A percentile compares a stretch with the other conserved stretches of the same genome.
Conservation (phyloP, 2,113 vertebrate species). For the Odocoileus hemionus region DNA sequence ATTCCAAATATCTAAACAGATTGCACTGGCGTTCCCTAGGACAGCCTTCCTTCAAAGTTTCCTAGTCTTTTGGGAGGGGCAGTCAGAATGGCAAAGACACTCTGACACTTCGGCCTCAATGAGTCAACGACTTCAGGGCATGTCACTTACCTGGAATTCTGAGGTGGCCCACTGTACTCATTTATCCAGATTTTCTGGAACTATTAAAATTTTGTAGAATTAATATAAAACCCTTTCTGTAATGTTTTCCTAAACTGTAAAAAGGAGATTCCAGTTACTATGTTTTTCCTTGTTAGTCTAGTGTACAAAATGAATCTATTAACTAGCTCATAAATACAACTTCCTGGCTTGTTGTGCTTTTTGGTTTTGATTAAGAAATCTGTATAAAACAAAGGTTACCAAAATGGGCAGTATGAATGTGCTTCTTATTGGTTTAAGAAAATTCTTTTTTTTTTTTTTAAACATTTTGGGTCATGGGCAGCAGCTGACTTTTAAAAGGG, state of each 20-base stretch:
- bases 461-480: background rate
- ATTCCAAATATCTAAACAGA: background rate
- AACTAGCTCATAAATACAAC: slow-evolving; percentile 63
- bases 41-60: background rate
- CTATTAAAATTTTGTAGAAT: slow-evolving; percentile 58
- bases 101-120: background rate
- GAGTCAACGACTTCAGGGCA: background rate
- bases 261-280: slow-evolving; percentile 56
- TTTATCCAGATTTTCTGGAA: slow-evolving; percentile 60
- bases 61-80: background rate
- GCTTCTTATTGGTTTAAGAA: background rate
- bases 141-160: background rate
- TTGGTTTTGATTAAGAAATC: slow-evolving; percentile 49
- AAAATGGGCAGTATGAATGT: background rate
- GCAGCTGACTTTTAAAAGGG: background rate
- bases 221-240: slow-evolving; percentile 51
- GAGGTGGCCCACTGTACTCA: slow-evolving; percentile 1
- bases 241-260: slow-evolving; percentile 60
- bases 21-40: background rate
- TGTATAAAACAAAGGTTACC: slow-evolving; percentile 35
- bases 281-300: slow-evolving; percentile 61
- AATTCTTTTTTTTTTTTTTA: background rate
- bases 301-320: slow-evolving; percentile 64
- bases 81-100: background rate
- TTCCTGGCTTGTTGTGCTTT: slow-evolving; percentile 36